Conservation (phyloP, 1,140 invertebrate species). For the Stegodyphus mimosarum region DNA sequence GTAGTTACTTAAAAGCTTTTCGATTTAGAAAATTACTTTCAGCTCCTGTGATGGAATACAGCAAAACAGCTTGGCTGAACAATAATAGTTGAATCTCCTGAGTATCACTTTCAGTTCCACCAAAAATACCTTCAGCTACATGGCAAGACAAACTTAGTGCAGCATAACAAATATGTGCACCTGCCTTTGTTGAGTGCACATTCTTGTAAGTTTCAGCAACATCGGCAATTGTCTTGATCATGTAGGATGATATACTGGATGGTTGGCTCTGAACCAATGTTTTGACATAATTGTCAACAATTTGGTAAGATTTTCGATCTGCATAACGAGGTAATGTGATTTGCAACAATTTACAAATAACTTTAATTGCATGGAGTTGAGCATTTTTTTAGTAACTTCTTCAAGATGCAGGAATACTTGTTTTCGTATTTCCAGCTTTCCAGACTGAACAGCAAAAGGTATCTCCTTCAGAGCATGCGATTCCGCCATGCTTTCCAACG, state of each 20-base stretch:
- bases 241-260: slow-evolving; percentile 77
- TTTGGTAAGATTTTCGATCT: slow-evolving; percentile 80
- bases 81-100: slow-evolving; percentile 71
- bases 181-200: slow-evolving; percentile 75
- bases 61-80: no score
- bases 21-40: no score
- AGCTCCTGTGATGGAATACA: no score
- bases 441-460: slow-evolving; percentile 80
- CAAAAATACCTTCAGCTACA: slow-evolving; percentile 69
- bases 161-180: slow-evolving; percentile 74
- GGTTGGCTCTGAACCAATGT: slow-evolving; percentile 76
- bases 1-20: no score
- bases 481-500: slow-evolving; percentile 38
- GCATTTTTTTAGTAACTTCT: slow-evolving; percentile 78
- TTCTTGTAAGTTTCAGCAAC: slow-evolving; percentile 76
- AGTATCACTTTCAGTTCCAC: slow-evolving; percentile 65
- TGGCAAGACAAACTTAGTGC: slow-evolving; percentile 77
- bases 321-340: slow-evolving; percentile 81
- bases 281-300: slow-evolving; percentile 77
- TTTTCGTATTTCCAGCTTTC: slow-evolving; percentile 80
- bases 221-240: slow-evolving; percentile 74
- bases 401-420: slow-evolving; percentile 78
- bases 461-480: slow-evolving; percentile 74
- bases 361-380: slow-evolving; percentile 80
- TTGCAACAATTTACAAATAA: slow-evolving; percentile 80